Conservation (phyloP, 2,888 invertebrate species). For the Scaptodrosophila latifasciaeformis region DNA sequence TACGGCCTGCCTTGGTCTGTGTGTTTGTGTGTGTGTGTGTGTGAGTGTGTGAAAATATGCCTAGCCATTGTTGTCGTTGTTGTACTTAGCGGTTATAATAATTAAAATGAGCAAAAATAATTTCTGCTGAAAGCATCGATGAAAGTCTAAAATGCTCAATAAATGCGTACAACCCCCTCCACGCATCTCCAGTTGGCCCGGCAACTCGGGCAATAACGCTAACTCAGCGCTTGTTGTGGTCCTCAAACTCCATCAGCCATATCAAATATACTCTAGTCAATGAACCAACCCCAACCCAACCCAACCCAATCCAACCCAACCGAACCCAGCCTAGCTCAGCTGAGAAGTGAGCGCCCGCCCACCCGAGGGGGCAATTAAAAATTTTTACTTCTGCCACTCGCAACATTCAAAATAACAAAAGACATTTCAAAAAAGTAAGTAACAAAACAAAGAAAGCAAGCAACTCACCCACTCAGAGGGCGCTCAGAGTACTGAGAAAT, state of each 20-base stretch:
- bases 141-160: conserved; percentile 66
- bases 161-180: conserved; percentile 50
- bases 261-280: too few relatives aligned
- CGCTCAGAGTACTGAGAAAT: too few relatives aligned
- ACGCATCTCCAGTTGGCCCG: conserved; percentile 11
- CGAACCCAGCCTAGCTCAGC: background rate
- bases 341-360: conserved; percentile 9
- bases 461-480: too few relatives aligned
- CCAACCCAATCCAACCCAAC: too few relatives aligned
- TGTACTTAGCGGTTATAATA: conserved; percentile 64
- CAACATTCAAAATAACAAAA: too few relatives aligned
- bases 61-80: conserved; percentile 35
- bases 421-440: too few relatives aligned
- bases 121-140: conserved; percentile 65
- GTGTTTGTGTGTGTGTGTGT: conserved; percentile 11
- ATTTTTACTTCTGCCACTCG: too few relatives aligned
- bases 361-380: conserved; percentile 67
- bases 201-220: conserved; percentile 19
- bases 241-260: too few relatives aligned
- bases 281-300: too few relatives aligned
- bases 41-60: too few relatives aligned
- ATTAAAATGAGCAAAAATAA: conserved; percentile 68
- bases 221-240: conserved; percentile 49
- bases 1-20: too few relatives aligned
- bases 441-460: too few relatives aligned